phyloP scores from a whole-genome alignment of 2,113 vertebrate genomes.

The Leucopternis melanops region DNA sequence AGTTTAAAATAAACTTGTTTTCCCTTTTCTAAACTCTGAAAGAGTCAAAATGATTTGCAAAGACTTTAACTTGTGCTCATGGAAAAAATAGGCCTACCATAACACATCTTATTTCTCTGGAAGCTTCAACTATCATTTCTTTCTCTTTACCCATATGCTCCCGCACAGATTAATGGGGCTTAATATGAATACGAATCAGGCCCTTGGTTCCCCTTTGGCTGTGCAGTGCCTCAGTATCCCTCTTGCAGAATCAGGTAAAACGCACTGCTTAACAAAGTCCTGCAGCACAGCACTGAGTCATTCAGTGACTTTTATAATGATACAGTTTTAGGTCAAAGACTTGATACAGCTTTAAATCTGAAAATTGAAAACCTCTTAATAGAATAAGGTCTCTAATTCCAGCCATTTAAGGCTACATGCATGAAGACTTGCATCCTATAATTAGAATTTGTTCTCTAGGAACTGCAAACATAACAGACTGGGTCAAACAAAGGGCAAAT shows the following conservation, averaged over 20 bases:
- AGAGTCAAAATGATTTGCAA: not conserved
- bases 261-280: not conserved
- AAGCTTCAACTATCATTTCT: not conserved
- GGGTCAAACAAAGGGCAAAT: slow-evolving; percentile 24
- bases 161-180: not conserved
- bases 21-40: not conserved
- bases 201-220: not conserved
- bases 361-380: not conserved
- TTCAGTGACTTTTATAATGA: not conserved
- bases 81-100: not conserved
- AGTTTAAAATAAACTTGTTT: not conserved
- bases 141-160: not conserved
- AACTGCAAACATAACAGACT: slow-evolving; percentile 15
- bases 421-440: not conserved
- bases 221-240: not conserved
- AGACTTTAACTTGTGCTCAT: not conserved
- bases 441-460: slow-evolving; percentile 35
- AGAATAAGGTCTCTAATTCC: not conserved
- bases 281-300: not conserved
- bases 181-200: not conserved
- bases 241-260: not conserved
- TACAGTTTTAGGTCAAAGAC: not conserved
- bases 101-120: not conserved
- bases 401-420: not conserved
- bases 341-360: not conserved